Percentiles rank a stretch among this genome's conserved stretches.
Conservation (phyloP, 2,797 vertebrate genomes). For the Ficedula albicollis region DNA sequence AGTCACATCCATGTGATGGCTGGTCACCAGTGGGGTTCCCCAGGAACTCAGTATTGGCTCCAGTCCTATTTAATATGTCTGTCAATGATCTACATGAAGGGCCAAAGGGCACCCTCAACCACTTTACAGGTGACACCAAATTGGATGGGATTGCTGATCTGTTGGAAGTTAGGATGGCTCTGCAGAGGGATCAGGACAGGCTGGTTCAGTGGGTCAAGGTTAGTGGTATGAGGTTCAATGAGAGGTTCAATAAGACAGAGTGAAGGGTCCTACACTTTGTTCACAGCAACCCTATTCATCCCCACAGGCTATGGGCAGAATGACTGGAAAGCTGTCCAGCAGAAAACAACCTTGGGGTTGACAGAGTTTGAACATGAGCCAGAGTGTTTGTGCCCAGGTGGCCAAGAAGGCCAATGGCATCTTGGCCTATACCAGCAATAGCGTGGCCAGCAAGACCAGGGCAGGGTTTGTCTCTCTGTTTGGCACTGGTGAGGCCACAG, state of each 20-base stretch:
- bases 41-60: not conserved
- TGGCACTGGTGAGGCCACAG: fast-evolving
- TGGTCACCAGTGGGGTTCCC: not conserved
- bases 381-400: not conserved
- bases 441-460: not conserved
- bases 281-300: not conserved
- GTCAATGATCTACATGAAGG: not conserved
- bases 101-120: not conserved
- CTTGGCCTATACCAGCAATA: not conserved
- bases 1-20: no score
- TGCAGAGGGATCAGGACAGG: not conserved
- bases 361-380: not conserved
- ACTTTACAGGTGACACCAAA: not conserved
- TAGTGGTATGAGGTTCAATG: not conserved
- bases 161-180: not conserved
- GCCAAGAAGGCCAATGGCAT: not conserved
- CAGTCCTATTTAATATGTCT: not conserved
- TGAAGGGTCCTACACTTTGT: fast-evolving
- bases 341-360: no score
- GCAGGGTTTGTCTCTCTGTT: not conserved
- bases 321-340: not conserved
- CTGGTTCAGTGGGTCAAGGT: not conserved
- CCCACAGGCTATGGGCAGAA: not conserved
- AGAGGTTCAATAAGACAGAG: not conserved
- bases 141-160: not conserved